Percentiles rank a stretch among this genome's conserved stretches.
phyloP scores from a whole-genome alignment of 2,113 vertebrate species.

The Pterophyllum scalare region DNA sequence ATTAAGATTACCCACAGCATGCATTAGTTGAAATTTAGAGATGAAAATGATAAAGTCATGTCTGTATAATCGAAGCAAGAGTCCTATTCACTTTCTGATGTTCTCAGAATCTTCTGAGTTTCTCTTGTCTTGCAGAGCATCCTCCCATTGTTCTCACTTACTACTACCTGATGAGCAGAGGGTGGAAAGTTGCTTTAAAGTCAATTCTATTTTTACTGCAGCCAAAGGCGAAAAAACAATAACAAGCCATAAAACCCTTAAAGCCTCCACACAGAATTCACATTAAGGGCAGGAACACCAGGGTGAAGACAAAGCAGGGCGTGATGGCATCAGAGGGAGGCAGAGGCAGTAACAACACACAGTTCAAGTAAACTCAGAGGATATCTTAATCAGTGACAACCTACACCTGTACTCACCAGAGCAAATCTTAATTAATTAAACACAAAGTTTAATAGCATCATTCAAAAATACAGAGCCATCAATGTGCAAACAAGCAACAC shows the following conservation, averaged over 20 bases:
- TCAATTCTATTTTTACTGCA: conserved; percentile 69
- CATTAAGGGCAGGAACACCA: conserved; percentile 30
- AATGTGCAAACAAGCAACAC: not conserved
- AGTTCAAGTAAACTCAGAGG: not conserved
- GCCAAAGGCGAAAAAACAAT: conserved; percentile 62
- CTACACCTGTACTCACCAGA: too few species aligned
- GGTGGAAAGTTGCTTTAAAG: conserved; percentile 67
- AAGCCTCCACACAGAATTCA: conserved; percentile 52
- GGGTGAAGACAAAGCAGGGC: not conserved
- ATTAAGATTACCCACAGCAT: not conserved
- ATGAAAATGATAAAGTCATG: not conserved
- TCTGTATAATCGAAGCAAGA: not conserved
- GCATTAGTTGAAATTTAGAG: not conserved
- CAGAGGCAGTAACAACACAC: not conserved
- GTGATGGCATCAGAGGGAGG: not conserved
- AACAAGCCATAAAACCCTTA: conserved; percentile 70
- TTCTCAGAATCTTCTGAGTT: conserved; percentile 42
- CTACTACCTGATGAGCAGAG: conserved; percentile 66
- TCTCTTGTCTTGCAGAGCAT: conserved; percentile 71
- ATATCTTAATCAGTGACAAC: not conserved
- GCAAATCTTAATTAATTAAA: not conserved
- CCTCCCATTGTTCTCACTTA: conserved; percentile 67
- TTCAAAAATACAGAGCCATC: not conserved
- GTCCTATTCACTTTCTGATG: conserved; percentile 64
- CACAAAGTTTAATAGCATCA: not conserved